phyloP scores from a whole-genome alignment of 2,113 vertebrate species.

The Chrysemys picta region DNA sequence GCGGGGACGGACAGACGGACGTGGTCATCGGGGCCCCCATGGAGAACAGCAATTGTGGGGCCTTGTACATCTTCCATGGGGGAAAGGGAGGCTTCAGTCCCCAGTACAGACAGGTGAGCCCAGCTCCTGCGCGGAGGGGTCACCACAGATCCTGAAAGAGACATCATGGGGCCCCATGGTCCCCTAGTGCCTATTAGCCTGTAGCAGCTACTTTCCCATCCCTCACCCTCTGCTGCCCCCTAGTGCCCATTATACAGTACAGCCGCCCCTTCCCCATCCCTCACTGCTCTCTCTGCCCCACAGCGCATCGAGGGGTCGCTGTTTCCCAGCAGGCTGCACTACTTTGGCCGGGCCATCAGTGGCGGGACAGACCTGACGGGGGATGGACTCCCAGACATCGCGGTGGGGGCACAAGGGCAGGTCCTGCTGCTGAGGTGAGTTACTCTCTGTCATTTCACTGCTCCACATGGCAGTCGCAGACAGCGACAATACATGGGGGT shows the following conservation, averaged over 20 bases:
- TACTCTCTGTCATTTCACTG: accelerated
- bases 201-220: too few species aligned
- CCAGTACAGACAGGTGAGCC: conserved; percentile 78
- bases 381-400: conserved; percentile 82
- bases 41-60: conserved; percentile 82
- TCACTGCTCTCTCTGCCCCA: background rate
- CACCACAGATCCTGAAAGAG: too few species aligned
- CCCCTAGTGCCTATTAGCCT: background rate
- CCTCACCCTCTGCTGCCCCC: background rate
- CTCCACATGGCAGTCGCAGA: background rate
- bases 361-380: conserved; percentile 81
- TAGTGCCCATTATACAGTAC: background rate
- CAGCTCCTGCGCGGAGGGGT: accelerated
- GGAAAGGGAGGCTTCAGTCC: conserved; percentile 19
- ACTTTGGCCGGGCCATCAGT: conserved; percentile 85
- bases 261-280: background rate
- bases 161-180: too few species aligned
- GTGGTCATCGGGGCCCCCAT: conserved; percentile 87
- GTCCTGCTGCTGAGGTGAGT: conserved; percentile 83
- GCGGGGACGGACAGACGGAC: conserved; percentile 83
- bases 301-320: conserved; percentile 78
- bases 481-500: too few species aligned
- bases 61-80: conserved; percentile 86
- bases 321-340: conserved; percentile 58
- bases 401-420: conserved; percentile 80